Evolutionary conservation across 2,888 invertebrate genomes (phyloP).

Genomic region (Ctenicera cuprea): DNA sequence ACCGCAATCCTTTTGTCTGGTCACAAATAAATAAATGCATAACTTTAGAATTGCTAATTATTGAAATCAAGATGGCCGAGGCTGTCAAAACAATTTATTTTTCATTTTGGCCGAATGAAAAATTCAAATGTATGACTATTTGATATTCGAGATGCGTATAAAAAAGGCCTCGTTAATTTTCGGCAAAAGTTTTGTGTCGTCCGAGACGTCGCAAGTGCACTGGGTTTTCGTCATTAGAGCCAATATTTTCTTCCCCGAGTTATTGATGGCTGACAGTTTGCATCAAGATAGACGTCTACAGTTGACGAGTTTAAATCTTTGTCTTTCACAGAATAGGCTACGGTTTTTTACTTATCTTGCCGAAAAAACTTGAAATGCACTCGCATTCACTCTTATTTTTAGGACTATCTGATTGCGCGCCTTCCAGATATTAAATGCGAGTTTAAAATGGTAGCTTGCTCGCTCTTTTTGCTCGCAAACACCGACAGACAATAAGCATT

Average conservation of each 20-base stretch:
- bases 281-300: conserved; percentile 69
- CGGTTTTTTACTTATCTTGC: conserved; percentile 56
- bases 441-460: conserved; percentile 50
- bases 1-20: conserved; percentile 69
- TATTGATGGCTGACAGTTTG: conserved; percentile 71
- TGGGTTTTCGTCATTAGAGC: conserved; percentile 51
- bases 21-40: conserved; percentile 69
- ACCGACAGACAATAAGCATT: conserved; percentile 44
- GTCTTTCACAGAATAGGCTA: conserved; percentile 63
- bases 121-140: conserved; percentile 59
- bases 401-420: conserved; percentile 56
- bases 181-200: conserved; percentile 59
- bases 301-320: conserved; percentile 67
- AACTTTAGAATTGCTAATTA: conserved; percentile 71
- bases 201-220: conserved; percentile 19
- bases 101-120: conserved; percentile 56
- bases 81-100: conserved; percentile 62
- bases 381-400: conserved; percentile 56
- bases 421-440: conserved; percentile 50
- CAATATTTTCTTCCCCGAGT: conserved; percentile 61
- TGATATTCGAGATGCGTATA: conserved; percentile 60
- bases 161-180: conserved; percentile 68
- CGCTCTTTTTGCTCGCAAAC: conserved; percentile 20
- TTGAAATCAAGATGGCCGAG: conserved; percentile 63
- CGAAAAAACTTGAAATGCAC: conserved; percentile 57